A percentile compares a stretch with the other conserved stretches of the same genome.
Conservation (phyloP, 2,888 invertebrate species). For the Bruchidius siliquastri region DNA sequence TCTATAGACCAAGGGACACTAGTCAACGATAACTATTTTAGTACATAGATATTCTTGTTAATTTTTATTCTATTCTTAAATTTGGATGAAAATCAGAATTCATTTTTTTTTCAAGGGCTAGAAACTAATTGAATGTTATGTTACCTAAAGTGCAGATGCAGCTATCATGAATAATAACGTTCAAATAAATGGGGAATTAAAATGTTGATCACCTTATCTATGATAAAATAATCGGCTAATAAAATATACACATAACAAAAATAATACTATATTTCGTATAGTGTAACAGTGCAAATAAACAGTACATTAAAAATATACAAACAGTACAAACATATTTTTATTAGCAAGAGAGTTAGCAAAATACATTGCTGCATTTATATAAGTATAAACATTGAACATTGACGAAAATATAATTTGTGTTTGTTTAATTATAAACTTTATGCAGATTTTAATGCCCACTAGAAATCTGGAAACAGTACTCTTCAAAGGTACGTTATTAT, state of each 20-base stretch:
- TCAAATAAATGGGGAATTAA: no score
- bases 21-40: conserved; percentile 63
- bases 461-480: background rate
- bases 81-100: background rate
- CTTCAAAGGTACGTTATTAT: background rate
- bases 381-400: background rate
- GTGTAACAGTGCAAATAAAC: background rate
- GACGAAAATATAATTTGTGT: background rate
- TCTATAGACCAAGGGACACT: conserved; percentile 82
- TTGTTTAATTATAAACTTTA: background rate
- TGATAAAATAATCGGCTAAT: background rate
- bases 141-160: no score
- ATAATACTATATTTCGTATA: background rate
- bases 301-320: background rate
- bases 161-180: no score
- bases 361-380: background rate
- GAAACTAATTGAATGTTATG: no score
- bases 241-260: background rate
- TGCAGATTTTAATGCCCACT: background rate
- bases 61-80: background rate
- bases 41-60: background rate
- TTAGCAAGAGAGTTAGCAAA: background rate
- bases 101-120: no score
- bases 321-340: background rate
- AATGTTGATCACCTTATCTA: no score